Evolutionary conservation across 2,888 invertebrate genomes (phyloP).

Genomic region (Pedicia rivosa): DNA sequence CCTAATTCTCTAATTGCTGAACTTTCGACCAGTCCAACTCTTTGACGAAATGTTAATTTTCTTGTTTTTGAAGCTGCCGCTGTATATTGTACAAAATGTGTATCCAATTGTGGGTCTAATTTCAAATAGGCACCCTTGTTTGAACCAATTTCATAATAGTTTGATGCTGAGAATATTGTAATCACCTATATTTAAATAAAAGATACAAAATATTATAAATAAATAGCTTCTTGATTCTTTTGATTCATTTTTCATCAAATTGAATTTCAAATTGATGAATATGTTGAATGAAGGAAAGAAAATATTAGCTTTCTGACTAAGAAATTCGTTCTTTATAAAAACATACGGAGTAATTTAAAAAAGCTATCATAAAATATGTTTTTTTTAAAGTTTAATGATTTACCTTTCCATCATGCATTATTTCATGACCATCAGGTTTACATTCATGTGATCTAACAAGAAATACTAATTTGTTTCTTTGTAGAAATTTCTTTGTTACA

Average conservation of each 20-base stretch:
- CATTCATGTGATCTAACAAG: slow-evolving; percentile 86
- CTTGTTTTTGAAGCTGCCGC: slow-evolving; percentile 57
- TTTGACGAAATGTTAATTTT: slow-evolving; percentile 56
- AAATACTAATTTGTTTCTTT: slow-evolving; percentile 58
- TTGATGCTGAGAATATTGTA: slow-evolving; percentile 93
- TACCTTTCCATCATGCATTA: slow-evolving; percentile 67
- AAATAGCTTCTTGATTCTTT: background rate
- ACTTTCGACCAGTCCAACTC: slow-evolving; percentile 71
- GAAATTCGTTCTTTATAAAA: no score
- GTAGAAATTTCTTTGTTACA: slow-evolving; percentile 60
- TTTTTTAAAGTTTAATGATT: no score
- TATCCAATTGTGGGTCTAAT: slow-evolving; percentile 56
- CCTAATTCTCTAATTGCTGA: slow-evolving; percentile 74
- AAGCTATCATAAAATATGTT: no score
- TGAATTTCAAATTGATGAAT: no score
- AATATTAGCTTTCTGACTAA: no score
- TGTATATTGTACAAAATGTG: slow-evolving; percentile 80
- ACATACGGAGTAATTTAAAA: no score
- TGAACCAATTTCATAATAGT: slow-evolving; percentile 87
- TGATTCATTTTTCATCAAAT: no score
- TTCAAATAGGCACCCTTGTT: slow-evolving; percentile 88
- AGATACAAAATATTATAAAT: background rate
- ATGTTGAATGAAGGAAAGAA: no score
- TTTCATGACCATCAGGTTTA: slow-evolving; percentile 83
- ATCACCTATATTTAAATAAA: slow-evolving; percentile 47